phyloP scores from a whole-genome alignment of 2,797 vertebrate species.

The Onychomys torridus region DNA sequence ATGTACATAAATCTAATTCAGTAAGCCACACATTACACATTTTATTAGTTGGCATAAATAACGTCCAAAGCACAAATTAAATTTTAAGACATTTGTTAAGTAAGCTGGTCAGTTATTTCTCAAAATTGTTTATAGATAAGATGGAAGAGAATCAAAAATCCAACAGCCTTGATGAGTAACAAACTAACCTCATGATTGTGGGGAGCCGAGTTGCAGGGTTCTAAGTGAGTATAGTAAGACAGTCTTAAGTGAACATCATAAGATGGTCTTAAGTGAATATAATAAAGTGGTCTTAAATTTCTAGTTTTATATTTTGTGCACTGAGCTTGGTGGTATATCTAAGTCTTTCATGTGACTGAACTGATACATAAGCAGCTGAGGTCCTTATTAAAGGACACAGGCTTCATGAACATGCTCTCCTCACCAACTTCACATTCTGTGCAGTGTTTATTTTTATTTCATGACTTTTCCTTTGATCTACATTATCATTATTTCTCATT shows the following conservation, averaged over 20 bases:
- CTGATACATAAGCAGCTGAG: neutral
- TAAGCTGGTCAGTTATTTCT: neutral
- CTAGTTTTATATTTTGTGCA: neutral
- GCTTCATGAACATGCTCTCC: neutral
- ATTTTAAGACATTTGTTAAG: neutral
- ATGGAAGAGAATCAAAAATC: neutral
- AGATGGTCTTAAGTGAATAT: neutral
- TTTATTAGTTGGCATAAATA: neutral
- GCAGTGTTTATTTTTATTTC: neutral
- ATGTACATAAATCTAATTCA: neutral
- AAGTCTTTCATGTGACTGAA: neutral
- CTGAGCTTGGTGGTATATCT: neutral
- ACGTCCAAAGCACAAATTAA: neutral
- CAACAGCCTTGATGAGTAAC: neutral
- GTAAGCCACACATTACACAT: neutral
- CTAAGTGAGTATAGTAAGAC: neutral
- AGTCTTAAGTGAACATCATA: neutral
- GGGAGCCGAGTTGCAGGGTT: neutral
- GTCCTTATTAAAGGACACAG: neutral
- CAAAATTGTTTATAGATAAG: constrained; percentile 23
- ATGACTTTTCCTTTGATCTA: neutral
- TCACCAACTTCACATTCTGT: neutral
- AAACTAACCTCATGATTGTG: neutral
- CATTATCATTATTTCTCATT: neutral
- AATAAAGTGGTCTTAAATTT: neutral